Evolutionary conservation across 2,888 invertebrate species (phyloP).

Genomic region (Megalurothrips usitatus): DNA sequence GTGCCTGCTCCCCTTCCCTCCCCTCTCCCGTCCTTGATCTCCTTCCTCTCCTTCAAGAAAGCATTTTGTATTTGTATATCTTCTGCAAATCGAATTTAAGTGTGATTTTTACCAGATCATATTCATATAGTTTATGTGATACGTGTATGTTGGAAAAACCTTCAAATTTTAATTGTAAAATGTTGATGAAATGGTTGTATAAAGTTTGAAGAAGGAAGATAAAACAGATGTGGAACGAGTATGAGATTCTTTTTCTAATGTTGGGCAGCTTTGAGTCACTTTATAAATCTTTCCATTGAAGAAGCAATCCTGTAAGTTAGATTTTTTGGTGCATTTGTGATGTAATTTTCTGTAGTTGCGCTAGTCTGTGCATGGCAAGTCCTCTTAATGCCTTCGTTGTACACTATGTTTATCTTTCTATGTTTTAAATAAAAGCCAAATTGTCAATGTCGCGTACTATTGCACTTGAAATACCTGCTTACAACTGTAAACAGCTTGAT

Average conservation of each 20-base stretch:
- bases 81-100: conserved; percentile 20
- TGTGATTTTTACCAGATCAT: conserved; percentile 26
- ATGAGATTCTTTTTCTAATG: conserved; percentile 17
- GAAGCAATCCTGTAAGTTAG: conserved; percentile 11
- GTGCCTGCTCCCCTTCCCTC: conserved; percentile 7
- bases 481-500: conserved; percentile 17
- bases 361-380: conserved; percentile 24
- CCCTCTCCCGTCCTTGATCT: conserved; percentile 13
- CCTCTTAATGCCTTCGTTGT: conserved; percentile 1
- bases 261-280: conserved; percentile 8
- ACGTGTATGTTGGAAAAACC: conserved; percentile 25
- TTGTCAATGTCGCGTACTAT: conserved; percentile 17
- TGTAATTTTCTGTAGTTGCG: conserved; percentile 12
- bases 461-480: conserved; percentile 19
- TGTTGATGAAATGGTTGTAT: conserved; percentile 18
- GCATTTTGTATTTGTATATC: conserved; percentile 25
- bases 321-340: conserved; percentile 19
- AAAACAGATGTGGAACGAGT: conserved; percentile 18
- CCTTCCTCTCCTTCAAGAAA: conserved; percentile 20
- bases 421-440: conserved; percentile 13
- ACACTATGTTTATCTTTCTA: background rate
- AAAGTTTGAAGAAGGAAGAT: conserved; percentile 26
- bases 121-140: conserved; percentile 27
- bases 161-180: conserved; percentile 27
- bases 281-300: conserved; percentile 25